Evolutionary conservation across 2,113 vertebrate species (phyloP).

Genomic region (Vicugna pacos): DNA sequence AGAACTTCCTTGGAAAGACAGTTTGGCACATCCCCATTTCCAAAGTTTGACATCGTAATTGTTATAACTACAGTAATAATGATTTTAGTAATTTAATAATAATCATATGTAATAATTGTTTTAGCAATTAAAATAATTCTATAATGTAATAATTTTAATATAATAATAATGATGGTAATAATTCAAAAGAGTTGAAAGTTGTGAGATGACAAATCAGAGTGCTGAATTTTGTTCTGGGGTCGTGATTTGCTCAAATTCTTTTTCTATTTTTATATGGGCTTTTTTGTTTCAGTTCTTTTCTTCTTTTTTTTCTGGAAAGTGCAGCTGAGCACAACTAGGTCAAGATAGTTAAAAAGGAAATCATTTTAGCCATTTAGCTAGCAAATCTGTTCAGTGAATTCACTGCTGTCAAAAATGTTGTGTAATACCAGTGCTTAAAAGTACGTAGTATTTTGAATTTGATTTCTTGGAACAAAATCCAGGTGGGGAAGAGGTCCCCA

Average conservation of each 20-base stretch:
- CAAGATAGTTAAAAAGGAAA: slow-evolving; percentile 58
- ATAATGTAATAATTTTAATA: neutral
- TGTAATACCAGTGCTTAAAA: neutral
- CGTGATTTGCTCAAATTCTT: neutral
- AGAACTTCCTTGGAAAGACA: neutral
- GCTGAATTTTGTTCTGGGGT: neutral
- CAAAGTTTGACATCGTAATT: neutral
- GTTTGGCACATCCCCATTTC: neutral
- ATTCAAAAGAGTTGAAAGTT: neutral
- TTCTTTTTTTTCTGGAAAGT: neutral
- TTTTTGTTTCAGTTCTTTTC: neutral
- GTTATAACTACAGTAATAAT: neutral
- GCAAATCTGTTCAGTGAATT: slow-evolving; percentile 51
- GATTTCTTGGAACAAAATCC: slow-evolving; percentile 31
- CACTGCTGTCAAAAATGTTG: neutral
- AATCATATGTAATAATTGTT: neutral
- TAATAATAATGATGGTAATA: neutral
- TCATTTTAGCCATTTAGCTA: slow-evolving; percentile 34
- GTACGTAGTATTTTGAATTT: neutral
- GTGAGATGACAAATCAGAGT: neutral
- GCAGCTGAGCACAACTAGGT: slow-evolving; percentile 49
- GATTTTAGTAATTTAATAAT: neutral
- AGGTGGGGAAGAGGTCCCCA: neutral
- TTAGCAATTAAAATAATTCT: slow-evolving; percentile 4
- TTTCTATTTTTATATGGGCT: neutral